Base-by-base conservation (phyloP, 2,113 vertebrate genomes). In the Scalopus aquaticus region DNA sequence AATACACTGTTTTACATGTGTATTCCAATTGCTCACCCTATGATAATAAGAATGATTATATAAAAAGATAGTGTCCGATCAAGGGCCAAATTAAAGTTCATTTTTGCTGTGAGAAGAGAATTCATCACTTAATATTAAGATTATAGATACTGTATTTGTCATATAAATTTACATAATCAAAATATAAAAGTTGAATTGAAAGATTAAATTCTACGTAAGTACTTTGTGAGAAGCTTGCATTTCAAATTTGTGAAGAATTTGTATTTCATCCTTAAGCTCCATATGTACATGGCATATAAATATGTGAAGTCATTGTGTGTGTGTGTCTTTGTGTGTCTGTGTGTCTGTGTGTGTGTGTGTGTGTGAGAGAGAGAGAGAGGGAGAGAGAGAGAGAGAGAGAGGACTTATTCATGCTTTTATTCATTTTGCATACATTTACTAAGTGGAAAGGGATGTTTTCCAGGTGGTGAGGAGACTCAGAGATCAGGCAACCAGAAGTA, bases 81-180 rank as follows among this genome's bases (percentile, higher is more conserved):
- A 89, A 37, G 37, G 74, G n/a, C 42, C 72, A 85, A 82, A 73
- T 62, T 76, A 76, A 88, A 94, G 73, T 88, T 82, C 20, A 8
- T 64, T 42, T 82, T 69, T 89, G 35, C 82, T 37, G 1, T 81
- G 73, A 81, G 24, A 30, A 88, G 62, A 88, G 15, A 78, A 22
- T 56, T 70, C 17, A 74, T 95, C 44, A 88, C n/a, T 84, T 84
- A 84, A 54, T 90, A 77, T 60, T 76, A 78, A 89, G 56, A 80
- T 16, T 44, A 37, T 56, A 37, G 16, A 88, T 39, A 42, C 60
- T 79, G 5, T 76, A 72, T 67, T 46, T 94, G 72, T 70, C n/a
- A n/a, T 17, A 3, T 78, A 67, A 64, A 11, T 46, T 42, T 81
- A 54, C 17, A 51, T 76, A 65, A 88, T 88, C 88, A 91, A 91